These are phyloP conservation scores for Neostethus bicornis DNA, from an alignment of 2,797 vertebrate genomes.

Conservation along the genomic window DNA sequence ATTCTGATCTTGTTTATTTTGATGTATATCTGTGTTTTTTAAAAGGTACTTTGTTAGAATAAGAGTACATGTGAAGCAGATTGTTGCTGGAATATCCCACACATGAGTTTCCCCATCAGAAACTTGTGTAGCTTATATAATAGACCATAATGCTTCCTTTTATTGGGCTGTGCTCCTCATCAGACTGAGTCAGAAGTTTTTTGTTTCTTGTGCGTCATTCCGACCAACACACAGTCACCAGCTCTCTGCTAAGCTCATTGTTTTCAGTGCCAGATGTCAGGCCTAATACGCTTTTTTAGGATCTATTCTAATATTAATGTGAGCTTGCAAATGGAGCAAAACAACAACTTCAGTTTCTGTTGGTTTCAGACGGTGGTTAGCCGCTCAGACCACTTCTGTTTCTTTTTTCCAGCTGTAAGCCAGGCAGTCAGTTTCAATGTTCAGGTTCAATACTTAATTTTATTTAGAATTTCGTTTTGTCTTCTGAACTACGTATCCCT, in stretches of 20 bases:
- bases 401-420: too few species aligned
- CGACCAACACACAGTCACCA: slow-evolving; percentile 26
- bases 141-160: slow-evolving; percentile 6
- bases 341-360: neutral
- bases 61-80: neutral
- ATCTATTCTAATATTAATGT: too few species aligned
- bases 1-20: neutral
- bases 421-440: too few species aligned
- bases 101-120: neutral
- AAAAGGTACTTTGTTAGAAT: neutral
- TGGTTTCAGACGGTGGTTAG: neutral
- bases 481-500: too few species aligned
- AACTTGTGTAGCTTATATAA: slow-evolving; percentile 19
- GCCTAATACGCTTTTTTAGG: neutral
- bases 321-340: slow-evolving; percentile 2
- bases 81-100: neutral
- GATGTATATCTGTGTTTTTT: neutral
- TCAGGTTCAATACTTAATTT: too few species aligned
- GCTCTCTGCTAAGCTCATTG: slow-evolving; percentile 12
- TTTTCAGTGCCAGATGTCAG: slow-evolving; percentile 15
- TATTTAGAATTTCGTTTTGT: too few species aligned
- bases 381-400: slow-evolving; percentile 15
- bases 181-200: slow-evolving; percentile 26
- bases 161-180: slow-evolving; percentile 5
- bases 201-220: slow-evolving; percentile 7